Evolutionary conservation across 2,797 vertebrate genomes (phyloP), one percentile per base, ranked within the genome.

Genomic region (Enteromius treurensis): DNA sequence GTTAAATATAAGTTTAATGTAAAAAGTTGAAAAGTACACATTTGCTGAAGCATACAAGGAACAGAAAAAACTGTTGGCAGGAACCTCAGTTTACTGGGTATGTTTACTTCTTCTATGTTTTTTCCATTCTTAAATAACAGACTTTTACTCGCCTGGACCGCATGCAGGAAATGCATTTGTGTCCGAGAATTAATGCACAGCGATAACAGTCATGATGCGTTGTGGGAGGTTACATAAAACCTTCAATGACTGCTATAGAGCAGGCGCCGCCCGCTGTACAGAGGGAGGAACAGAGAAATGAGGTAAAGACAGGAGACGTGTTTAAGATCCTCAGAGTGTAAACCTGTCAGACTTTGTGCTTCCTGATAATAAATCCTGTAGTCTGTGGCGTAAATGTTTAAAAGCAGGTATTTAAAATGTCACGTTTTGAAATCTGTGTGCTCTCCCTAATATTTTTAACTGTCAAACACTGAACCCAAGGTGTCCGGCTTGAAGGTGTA

Each of bases 321-420:
- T 86, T 87, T 85, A 88, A 88, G 84, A 88, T 87, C 83, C 74
- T 62, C 73, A 58, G 73, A 62, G 45, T 69, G 84, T 87, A 88
- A 87, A 89, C 73, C 86, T 85, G 79, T 79, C 84, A 85, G 74
- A 32, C 51, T 86, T 77, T 77, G 67, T 7, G 29, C 62, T 84
- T 79, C 68, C 68, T 71, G 77, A 49, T 87, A 81, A 82, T 88
- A 88, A 85, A 87, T 87, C 83, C 42, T 80, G 71, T 80, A 83
- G 67, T 89, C 79, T 78, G 81, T 86, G 74, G 81, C 74, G 45
- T 87, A 83, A 87, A 85, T 82, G 67, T 88, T 89, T 89, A 87
- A 89, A 84, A 78, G 83, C 70, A 75, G 77, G 80, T 77, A 85
- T 89, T 90, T 90, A 89, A 90, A 89, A 80, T 84, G 85, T 75